Conservation (phyloP, 2,888 invertebrate genomes). For the Sinodicranocentrus sp. region DNA sequence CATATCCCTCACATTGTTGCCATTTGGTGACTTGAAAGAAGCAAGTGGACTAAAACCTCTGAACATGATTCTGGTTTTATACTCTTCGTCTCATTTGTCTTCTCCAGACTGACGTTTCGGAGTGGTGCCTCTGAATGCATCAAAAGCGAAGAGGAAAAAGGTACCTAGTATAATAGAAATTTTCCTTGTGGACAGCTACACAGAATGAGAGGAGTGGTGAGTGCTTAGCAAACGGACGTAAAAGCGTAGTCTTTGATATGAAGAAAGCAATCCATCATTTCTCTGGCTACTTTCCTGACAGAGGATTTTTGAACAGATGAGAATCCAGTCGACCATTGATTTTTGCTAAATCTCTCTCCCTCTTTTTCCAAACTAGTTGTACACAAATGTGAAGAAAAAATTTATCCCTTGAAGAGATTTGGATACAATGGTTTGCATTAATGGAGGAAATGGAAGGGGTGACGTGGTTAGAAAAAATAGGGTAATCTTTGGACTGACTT, state of each 20-base stretch:
- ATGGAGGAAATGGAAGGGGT: no score
- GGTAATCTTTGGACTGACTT: no score
- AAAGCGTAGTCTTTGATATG: slow-evolving; percentile 50
- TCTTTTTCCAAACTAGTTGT: no score
- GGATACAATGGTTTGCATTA: no score
- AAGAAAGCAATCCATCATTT: slow-evolving; percentile 66
- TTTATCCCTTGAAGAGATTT: no score
- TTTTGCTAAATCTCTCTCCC: no score
- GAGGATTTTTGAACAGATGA: not conserved
- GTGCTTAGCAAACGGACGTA: slow-evolving; percentile 58
- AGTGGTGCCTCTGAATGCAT: no score
- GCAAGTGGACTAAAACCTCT: slow-evolving; percentile 34
- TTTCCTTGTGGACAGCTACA: not conserved
- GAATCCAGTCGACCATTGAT: not conserved
- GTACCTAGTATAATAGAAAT: no score
- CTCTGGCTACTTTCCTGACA: slow-evolving; percentile 46
- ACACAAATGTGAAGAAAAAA: no score
- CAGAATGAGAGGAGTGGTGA: slow-evolving; percentile 28
- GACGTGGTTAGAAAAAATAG: no score
- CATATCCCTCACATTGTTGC: slow-evolving; percentile 50
- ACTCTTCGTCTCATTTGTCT: slow-evolving; percentile 57
- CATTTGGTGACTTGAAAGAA: slow-evolving; percentile 21
- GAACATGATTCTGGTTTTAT: slow-evolving; percentile 62
- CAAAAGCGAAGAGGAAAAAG: no score
- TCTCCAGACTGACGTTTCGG: slow-evolving; percentile 5